phyloP scores from a whole-genome alignment of 2,888 invertebrate genomes.

The Amblyjoppa proteus region DNA sequence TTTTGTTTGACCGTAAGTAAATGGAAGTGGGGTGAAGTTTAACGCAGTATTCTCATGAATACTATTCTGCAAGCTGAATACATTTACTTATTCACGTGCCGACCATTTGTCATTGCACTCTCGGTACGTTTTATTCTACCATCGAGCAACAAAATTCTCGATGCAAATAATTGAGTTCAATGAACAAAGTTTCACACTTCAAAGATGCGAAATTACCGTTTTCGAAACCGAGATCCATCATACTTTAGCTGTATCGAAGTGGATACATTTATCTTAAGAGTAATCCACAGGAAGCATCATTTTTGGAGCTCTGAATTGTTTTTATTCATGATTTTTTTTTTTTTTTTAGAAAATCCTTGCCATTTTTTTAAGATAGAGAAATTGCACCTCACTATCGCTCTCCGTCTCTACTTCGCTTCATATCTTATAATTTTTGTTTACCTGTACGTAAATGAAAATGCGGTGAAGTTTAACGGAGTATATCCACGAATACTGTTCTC shows the following conservation, averaged over 20 bases:
- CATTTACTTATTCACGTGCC: background rate
- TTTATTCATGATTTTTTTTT: background rate
- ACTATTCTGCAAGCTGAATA: slow-evolving; percentile 1
- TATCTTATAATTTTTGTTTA: background rate
- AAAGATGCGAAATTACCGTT: slow-evolving; percentile 11
- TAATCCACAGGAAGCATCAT: background rate
- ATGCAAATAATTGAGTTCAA: slow-evolving; percentile 39
- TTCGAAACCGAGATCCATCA: background rate
- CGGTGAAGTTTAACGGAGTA: background rate
- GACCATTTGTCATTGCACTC: slow-evolving; percentile 34
- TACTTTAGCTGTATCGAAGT: background rate
- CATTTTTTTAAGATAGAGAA: background rate
- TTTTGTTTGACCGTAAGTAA: background rate
- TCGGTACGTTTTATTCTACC: background rate
- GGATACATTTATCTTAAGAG: background rate
- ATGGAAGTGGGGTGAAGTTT: background rate
- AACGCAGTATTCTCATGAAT: slow-evolving; percentile 15
- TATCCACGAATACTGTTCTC: slow-evolving; percentile 20
- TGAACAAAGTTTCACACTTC: slow-evolving; percentile 8
- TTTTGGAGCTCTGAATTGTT: background rate
- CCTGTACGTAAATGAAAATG: background rate
- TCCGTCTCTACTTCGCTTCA: background rate
- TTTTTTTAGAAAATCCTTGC: background rate
- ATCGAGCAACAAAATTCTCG: slow-evolving; percentile 13
- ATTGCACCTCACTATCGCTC: background rate